These are phyloP conservation scores for Eidolon dupreanum DNA, from an alignment of 2,797 vertebrate species.

Conservation along the genomic window DNA sequence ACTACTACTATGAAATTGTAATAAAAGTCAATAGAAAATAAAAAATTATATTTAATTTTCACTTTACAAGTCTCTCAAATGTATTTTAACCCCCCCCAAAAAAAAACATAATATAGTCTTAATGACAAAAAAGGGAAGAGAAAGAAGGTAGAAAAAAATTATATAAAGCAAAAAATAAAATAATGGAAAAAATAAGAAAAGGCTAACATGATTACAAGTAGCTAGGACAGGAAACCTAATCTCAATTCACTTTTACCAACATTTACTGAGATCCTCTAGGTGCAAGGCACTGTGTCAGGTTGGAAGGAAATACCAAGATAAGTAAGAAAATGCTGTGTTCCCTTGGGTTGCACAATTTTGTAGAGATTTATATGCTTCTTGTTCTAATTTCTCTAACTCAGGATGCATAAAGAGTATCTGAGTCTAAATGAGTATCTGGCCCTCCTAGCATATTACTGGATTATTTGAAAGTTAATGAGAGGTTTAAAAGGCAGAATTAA, in stretches of 20 bases:
- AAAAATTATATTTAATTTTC: constrained; percentile 48
- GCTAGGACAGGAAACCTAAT: neutral
- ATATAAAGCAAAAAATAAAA: neutral
- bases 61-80: constrained; percentile 7
- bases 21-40: constrained; percentile 46
- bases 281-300: neutral
- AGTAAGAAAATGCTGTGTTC: neutral
- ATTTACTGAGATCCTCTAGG: neutral
- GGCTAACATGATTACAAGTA: neutral
- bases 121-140: neutral
- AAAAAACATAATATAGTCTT: neutral
- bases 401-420: constrained; percentile 27
- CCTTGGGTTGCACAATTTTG: neutral
- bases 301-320: neutral
- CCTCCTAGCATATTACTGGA: constrained; percentile 48
- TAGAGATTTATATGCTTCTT: constrained; percentile 54
- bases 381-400: constrained; percentile 41
- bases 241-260: neutral
- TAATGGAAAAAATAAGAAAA: neutral
- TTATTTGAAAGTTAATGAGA: constrained; percentile 72
- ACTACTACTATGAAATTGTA: constrained; percentile 38
- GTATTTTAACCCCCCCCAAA: neutral
- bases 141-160: constrained; percentile 3
- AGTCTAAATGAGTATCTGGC: constrained; percentile 45
- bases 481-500: constrained; percentile 71